Evolutionary conservation across 2,888 invertebrate genomes (phyloP), one percentile per base, ranked within the genome.

Genomic region (Monopis laevigella): DNA sequence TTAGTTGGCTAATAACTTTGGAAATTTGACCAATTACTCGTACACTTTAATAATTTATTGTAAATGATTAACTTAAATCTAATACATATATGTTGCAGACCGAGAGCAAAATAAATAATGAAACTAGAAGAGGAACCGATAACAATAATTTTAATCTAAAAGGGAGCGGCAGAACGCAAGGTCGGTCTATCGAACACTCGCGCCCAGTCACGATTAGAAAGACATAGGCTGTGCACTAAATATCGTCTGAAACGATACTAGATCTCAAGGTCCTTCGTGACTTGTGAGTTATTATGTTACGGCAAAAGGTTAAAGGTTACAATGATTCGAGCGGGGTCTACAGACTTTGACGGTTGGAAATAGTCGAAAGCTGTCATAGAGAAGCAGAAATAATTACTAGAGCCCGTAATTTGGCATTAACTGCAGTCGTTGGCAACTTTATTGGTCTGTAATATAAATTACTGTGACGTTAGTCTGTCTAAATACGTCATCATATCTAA

Each of bases 191-290:
- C 65, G 71, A 73, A 74, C 73, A 73, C 68, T 58, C 43, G 43
- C 26, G 41, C 46, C 62, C 51, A 62, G 73, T 73, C 75, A 77
- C 75, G 75, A 67, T 47, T 44, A 44, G 46, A 46, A 42, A 74
- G 71, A 71, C 61, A 49, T 47, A 49, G 54, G 27, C 19, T 32
- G 28, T 29, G 21, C 28, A 27, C 30, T 35, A 21, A 40, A 41
- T 27, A 29, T 41, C 35, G 19, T 39, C 36, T 35, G 24, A 40
- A 43, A 28, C 19, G 41, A 51, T 48, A 36, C 36, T 60, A 58
- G 53, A 53, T 54, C 49, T 64, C 75, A 75, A 75, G 75, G 75
- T 70, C 65, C 57, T 52, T 60, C 73, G 72, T 71, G 73, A 72
- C 66, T 56, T 41, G 51, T 54, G 29, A 40, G 18, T 40, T 55